phyloP scores from a whole-genome alignment of 2,888 invertebrate species.

The Lucinisca nassula region DNA sequence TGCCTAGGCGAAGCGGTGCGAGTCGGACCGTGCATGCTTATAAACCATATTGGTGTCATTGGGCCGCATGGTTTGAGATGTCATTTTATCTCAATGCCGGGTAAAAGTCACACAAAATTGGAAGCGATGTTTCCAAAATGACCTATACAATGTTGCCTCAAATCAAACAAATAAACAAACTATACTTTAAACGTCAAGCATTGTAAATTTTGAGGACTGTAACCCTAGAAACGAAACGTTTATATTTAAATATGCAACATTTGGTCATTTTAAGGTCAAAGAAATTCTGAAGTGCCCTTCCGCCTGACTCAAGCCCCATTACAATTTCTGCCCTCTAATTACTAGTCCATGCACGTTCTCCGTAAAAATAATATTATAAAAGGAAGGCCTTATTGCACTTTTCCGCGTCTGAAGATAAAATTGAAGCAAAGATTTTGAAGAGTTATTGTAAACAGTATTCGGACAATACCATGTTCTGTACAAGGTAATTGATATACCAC shows the following conservation, averaged over 20 bases:
- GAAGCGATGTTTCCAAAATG: too few relatives aligned
- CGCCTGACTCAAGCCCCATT: conserved; percentile 39
- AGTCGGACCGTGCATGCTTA: too few relatives aligned
- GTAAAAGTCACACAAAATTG: too few relatives aligned
- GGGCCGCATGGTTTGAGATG: too few relatives aligned
- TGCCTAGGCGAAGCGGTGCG: too few relatives aligned
- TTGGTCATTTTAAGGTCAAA: conserved; percentile 63
- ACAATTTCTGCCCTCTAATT: conserved; percentile 64
- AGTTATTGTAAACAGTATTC: background rate
- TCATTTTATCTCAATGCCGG: too few relatives aligned
- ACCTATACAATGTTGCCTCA: too few relatives aligned
- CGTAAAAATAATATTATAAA: conserved; percentile 51
- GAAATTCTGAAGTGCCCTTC: conserved; percentile 47
- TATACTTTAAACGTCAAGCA: too few relatives aligned
- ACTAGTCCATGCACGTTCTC: conserved; percentile 46
- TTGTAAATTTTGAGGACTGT: background rate
- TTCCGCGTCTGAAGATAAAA: background rate
- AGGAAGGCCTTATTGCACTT: background rate
- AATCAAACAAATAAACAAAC: too few relatives aligned
- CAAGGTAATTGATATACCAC: conserved; percentile 30
- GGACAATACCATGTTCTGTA: background rate
- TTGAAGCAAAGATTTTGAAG: background rate
- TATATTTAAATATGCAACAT: conserved; percentile 27
- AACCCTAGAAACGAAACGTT: background rate
- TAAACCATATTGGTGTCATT: too few relatives aligned